Evolutionary conservation across 1,140 invertebrate genomes (phyloP), one percentile per base, ranked within the genome.

Genomic region (Phymastichus coffea): DNA sequence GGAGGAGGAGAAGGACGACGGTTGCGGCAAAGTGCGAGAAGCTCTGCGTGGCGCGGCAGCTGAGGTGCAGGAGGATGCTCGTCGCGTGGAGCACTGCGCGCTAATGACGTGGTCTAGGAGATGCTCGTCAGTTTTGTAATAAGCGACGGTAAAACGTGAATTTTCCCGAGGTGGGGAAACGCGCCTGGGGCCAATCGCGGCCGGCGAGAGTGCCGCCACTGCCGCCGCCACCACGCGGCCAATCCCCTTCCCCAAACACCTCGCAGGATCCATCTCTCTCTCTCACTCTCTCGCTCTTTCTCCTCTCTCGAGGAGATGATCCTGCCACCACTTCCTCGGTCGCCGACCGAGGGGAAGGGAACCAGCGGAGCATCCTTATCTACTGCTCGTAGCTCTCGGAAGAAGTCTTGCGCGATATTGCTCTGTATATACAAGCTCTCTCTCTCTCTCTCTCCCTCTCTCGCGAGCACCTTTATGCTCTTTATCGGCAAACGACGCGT

Each of bases 41-140:
- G 6, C 14, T 7, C 19, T 15, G 38, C 38, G 38, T 7, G 6
- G 38, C n/a, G n/a, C n/a, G n/a, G 17, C 6, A 47, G 44, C n/a
- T 19, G 8, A 20, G 30, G n/a, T 54, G 66, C 51, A 63, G 66
- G 60, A 76, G 68, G 75, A 76, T 76, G 68, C 75, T 77, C 69
- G 65, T 74, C 63, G 74, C 73, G 70, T 75, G 69, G 74, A 77
- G 76, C 70, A 76, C 77, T 74, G 73, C 74, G 71, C 65, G 66
- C 75, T 80, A 80, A 79, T 80, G 78, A 80, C 76, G 78, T 78
- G 77, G 72, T 80, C 78, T 80, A 80, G 75, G 75, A 77, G 75
- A 78, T 76, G 72, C 77, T 69, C 71, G 74, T 78, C 73, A 76
- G 76, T 80, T 80, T 80, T 80, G 78, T 79, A 79, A 80, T 79